Percentiles rank a stretch among this genome's conserved stretches.
Evolutionary conservation across 2,888 invertebrate species (phyloP).

Genomic region (Drosophila acutilabella): DNA sequence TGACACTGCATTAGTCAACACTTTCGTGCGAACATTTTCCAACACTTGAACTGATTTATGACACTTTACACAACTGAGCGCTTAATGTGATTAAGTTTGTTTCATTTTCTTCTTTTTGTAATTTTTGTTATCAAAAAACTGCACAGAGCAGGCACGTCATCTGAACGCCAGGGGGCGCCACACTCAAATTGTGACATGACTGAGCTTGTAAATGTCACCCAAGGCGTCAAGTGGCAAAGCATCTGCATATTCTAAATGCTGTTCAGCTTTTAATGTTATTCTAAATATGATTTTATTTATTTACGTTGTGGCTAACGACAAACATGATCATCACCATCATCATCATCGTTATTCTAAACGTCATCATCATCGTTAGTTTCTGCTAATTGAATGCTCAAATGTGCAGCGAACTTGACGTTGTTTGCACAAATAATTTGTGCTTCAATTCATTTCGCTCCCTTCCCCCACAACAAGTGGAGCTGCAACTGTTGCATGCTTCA

Average conservation of each 20-base stretch:
- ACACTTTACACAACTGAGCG: slow-evolving; percentile 49
- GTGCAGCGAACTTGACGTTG: slow-evolving; percentile 44
- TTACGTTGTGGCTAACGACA: slow-evolving; percentile 54
- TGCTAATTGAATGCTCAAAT: slow-evolving; percentile 17
- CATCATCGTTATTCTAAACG: neutral
- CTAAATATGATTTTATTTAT: slow-evolving; percentile 76
- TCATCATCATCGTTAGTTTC: slow-evolving; percentile 2
- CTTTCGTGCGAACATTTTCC: slow-evolving; percentile 47
- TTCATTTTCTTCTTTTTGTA: slow-evolving; percentile 24
- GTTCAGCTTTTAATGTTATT: slow-evolving; percentile 55
- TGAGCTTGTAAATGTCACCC: slow-evolving; percentile 14
- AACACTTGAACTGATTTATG: slow-evolving; percentile 67
- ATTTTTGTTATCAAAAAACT: slow-evolving; percentile 24
- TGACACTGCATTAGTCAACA: slow-evolving; percentile 62
- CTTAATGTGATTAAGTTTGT: slow-evolving; percentile 55
- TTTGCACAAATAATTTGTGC: slow-evolving; percentile 71
- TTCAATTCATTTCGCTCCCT: slow-evolving; percentile 48
- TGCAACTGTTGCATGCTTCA: slow-evolving; percentile 50
- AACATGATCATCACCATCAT: neutral
- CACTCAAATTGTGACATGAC: slow-evolving; percentile 5
- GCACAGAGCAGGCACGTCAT: slow-evolving; percentile 16
- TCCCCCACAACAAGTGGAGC: neutral
- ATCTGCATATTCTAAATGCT: slow-evolving; percentile 25
- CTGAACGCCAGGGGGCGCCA: slow-evolving; percentile 21
- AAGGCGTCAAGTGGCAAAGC: slow-evolving; percentile 13